Evolutionary conservation across 2,113 vertebrate genomes (phyloP).

Genomic region (Osmerus mordax): DNA sequence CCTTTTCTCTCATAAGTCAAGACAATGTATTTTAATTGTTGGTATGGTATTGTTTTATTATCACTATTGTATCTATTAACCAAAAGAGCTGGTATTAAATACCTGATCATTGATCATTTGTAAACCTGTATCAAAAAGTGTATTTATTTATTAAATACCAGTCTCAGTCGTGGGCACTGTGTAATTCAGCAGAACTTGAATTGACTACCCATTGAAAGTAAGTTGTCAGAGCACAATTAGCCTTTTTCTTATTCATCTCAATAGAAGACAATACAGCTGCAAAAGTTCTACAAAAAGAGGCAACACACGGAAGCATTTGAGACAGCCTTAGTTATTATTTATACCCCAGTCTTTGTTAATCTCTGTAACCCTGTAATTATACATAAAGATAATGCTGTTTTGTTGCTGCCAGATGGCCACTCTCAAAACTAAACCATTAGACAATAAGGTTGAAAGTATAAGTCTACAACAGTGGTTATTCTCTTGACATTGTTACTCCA

Average conservation of each 20-base stretch:
- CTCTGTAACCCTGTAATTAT: conserved; percentile 51
- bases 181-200: too few species aligned
- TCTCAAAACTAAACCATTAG: conserved; percentile 41
- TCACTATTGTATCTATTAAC: too few species aligned
- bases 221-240: too few species aligned
- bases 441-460: conserved; percentile 4
- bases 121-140: too few species aligned
- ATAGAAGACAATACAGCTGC: neutral
- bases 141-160: too few species aligned
- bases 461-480: neutral
- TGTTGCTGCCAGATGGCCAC: conserved; percentile 51
- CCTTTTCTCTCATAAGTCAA: neutral
- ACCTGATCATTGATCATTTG: too few species aligned
- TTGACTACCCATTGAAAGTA: too few species aligned
- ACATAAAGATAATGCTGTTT: conserved; percentile 44
- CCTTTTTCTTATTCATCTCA: neutral
- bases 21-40: too few species aligned
- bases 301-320: conserved; percentile 26
- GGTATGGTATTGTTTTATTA: too few species aligned
- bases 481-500: neutral
- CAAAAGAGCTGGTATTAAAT: too few species aligned
- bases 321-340: conserved; percentile 44
- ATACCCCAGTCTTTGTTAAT: conserved; percentile 24
- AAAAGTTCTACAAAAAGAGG: neutral
- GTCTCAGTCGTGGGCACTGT: too few species aligned